These are phyloP conservation scores for Drosophila paranaensis DNA, from an alignment of 2,888 invertebrate genomes.

Conservation along the genomic window DNA sequence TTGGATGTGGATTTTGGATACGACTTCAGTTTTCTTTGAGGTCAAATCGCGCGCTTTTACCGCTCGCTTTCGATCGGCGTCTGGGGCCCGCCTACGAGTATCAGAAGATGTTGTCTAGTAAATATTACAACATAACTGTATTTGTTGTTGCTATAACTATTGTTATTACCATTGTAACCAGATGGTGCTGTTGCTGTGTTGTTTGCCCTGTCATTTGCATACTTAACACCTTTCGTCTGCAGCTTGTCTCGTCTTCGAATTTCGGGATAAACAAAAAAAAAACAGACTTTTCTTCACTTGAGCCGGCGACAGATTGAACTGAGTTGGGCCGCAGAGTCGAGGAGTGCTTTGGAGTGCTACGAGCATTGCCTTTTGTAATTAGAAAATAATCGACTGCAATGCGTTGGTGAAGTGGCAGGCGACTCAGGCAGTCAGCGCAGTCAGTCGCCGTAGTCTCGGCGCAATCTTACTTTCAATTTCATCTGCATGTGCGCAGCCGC, in stretches of 20 bases:
- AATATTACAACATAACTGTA: slow-evolving; percentile 76
- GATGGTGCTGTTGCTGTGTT: slow-evolving; percentile 35
- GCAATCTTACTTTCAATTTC: slow-evolving; percentile 56
- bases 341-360: slow-evolving; percentile 18
- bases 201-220: slow-evolving; percentile 78
- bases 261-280: slow-evolving; percentile 37
- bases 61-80: slow-evolving; percentile 62
- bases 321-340: slow-evolving; percentile 17
- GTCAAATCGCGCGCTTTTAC: slow-evolving; percentile 76
- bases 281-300: slow-evolving; percentile 50
- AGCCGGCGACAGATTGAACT: slow-evolving; percentile 50
- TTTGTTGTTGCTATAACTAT: slow-evolving; percentile 27
- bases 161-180: slow-evolving; percentile 35
- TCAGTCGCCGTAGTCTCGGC: too few relatives aligned
- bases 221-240: slow-evolving; percentile 70
- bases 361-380: slow-evolving; percentile 60
- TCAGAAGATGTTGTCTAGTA: slow-evolving; percentile 44
- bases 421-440: slow-evolving; percentile 2
- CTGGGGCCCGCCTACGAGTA: slow-evolving; percentile 50
- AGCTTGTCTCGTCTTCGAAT: slow-evolving; percentile 23
- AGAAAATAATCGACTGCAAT: slow-evolving; percentile 67
- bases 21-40: slow-evolving; percentile 67
- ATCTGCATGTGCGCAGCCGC: slow-evolving; percentile 54
- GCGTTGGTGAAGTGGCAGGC: slow-evolving; percentile 45
- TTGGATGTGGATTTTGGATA: slow-evolving; percentile 62